Base-by-base conservation (phyloP, 2,888 invertebrate species). In the Zaprionus bogoriensis region DNA sequence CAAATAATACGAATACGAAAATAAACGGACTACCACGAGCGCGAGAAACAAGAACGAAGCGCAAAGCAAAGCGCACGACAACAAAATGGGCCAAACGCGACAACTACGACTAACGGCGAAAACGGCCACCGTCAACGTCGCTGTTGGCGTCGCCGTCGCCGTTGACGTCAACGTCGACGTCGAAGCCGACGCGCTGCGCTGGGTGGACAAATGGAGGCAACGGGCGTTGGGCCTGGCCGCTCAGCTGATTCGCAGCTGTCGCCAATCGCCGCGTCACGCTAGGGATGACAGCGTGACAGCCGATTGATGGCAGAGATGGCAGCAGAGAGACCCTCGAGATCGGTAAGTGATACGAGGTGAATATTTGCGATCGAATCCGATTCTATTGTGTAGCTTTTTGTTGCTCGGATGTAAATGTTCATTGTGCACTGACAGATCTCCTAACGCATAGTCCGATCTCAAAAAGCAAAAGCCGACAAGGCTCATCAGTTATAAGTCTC, bases 41-140 rank as follows among this genome's bases (percentile, higher is more conserved):
- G 32, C 61, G 48, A 67, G 44, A 64, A 47, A 60, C 55, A 42
- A 55, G 53, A 65, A 68, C 51, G 65, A 58, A 54, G 64, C 69
- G 69, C 54, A 54, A 69, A 74, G 57, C 65, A 53, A 61, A 72
- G 60, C 72, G 28, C 50, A 59, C 75, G 78, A 75, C 81, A 71
- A 70, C 73, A 68, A 77, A 69, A 78, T 81, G 84, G 68, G 73
- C 57, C 78, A 76, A 65, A 63, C 50, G n/a, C n/a, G 70, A 45
- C 69, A 69, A 47, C 25, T 20, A 52, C 51, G 58, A 17, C 47
- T 55, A 28, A 57, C 44, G 54, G 41, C 66, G 25, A 63, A 57
- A 57, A 51, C 27, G 10, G 14, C n/a, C 39, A 28, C 30, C 51
- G 41, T 14, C 25, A 22, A 14, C 36, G n/a, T n/a, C n/a, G n/a